Evolutionary conservation across 1,140 invertebrate species (phyloP), one percentile per base, ranked within the genome.

Genomic region (Drosophila sucinea): DNA sequence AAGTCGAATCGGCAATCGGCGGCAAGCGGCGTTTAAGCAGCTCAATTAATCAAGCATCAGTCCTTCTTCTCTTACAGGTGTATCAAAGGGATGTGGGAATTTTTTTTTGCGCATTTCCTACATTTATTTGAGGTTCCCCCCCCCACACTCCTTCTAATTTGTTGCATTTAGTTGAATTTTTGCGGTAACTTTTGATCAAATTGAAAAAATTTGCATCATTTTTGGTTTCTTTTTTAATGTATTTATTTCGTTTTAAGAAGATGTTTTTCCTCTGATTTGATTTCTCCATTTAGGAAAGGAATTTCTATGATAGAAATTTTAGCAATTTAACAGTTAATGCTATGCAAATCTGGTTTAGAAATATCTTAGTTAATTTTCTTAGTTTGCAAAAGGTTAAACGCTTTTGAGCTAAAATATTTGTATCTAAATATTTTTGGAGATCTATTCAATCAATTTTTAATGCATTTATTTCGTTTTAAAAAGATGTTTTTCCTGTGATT

Each of bases 31-130:
- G 60, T 61, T 76, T 79, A 72, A 79, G 73, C 66, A 84, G 58
- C 84, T 89, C 84, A 87, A 87, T 87, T 87, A 87, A 89, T 87
- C 84, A 86, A 77, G 61, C 57, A 75, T 65, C 73, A 23, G 32
- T 25, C 32, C 29, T 4, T n/a, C 75, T 57, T 27, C 29, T 2
- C 27, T 63, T 41, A 41, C n/a, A 55, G 63, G 32, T 33, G 60
- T 69, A 71, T 67, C 62, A 60, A 67, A 47, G 40, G 56, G 41
- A 44, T 17, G 64, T 77, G 74, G 74, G 62, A 80, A 84, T 77
- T 72, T 60, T 25, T 38, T 61, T 27, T 38, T 56, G 6, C 7
- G 40, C 35, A 56, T 27, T 32, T 30, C 8, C 38, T 25, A 38
- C 17, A 30, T 71, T 47, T 23, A 38, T 29, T 33, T 29, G 23